Percentiles rank a stretch among this genome's conserved stretches.
Conservation (phyloP, 2,113 vertebrate species). For the Greenwoodochromis staneri region DNA sequence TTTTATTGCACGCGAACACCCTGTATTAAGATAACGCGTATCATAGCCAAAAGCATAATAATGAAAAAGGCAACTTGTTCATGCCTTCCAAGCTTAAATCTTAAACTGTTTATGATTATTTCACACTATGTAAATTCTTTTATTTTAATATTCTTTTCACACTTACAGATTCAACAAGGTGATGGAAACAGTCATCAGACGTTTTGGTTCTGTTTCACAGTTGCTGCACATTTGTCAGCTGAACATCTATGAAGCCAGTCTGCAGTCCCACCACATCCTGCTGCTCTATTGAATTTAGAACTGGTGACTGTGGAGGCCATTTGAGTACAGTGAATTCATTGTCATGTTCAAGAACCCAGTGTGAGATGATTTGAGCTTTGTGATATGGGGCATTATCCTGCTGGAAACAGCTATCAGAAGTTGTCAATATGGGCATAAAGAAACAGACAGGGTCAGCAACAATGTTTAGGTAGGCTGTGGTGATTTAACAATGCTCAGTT, state of each 20-base stretch:
- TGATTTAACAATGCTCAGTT: not conserved
- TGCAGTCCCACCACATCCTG: not conserved
- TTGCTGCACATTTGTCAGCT: not conserved
- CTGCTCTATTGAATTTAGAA: not conserved
- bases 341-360: not conserved
- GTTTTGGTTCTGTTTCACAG: not conserved
- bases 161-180: not conserved
- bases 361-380: not conserved
- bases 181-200: not conserved
- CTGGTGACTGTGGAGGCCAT: not conserved
- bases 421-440: not conserved
- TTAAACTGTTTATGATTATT: not conserved
- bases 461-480: not conserved
- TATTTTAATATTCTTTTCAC: not conserved
- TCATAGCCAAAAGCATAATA: not conserved
- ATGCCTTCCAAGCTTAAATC: not conserved
- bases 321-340: not conserved
- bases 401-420: not conserved
- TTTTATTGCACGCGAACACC: not conserved
- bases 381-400: not conserved
- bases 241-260: not conserved
- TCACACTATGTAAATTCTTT: not conserved
- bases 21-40: not conserved
- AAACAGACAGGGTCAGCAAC: not conserved
- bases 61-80: not conserved